Conservation (phyloP, 2,888 invertebrate species). For the Lasiommata megera region DNA sequence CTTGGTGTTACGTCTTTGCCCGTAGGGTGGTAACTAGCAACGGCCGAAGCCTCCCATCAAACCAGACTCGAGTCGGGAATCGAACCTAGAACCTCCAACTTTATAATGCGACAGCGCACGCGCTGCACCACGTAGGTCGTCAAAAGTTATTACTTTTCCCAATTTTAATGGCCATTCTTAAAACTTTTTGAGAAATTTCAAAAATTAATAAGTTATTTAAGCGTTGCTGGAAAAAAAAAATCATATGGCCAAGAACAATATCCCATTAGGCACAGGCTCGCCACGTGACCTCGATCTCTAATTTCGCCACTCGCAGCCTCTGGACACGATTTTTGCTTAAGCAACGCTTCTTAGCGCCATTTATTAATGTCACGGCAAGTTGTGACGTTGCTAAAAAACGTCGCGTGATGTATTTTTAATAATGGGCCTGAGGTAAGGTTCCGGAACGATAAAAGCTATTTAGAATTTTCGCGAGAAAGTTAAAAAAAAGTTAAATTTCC, state of each 20-base stretch:
- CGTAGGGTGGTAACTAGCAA: no score
- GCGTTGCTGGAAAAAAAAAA: not conserved
- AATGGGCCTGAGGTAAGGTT: slow-evolving; percentile 25
- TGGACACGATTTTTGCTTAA: slow-evolving; percentile 30
- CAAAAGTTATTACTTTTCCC: no score
- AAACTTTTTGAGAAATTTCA: no score
- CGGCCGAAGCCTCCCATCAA: no score
- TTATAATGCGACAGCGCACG: no score
- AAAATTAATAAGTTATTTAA: no score
- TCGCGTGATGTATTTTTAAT: slow-evolving; percentile 31
- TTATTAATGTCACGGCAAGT: slow-evolving; percentile 37
- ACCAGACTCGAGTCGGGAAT: no score
- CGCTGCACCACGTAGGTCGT: no score
- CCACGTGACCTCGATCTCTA: slow-evolving; percentile 23
- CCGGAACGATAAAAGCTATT: slow-evolving; percentile 24
- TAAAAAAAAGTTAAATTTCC: slow-evolving; percentile 4
- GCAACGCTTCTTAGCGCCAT: slow-evolving; percentile 33
- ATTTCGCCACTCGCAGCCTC: slow-evolving; percentile 27
- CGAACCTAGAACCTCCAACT: no score
- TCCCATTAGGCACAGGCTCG: slow-evolving; percentile 20
- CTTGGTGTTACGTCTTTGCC: no score
- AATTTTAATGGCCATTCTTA: no score
- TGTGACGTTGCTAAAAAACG: slow-evolving; percentile 33
- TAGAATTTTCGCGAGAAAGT: slow-evolving; percentile 15
- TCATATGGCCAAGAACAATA: slow-evolving; percentile 1